Conservation (phyloP, 1,140 invertebrate species). For the Caerostris extrusa region DNA sequence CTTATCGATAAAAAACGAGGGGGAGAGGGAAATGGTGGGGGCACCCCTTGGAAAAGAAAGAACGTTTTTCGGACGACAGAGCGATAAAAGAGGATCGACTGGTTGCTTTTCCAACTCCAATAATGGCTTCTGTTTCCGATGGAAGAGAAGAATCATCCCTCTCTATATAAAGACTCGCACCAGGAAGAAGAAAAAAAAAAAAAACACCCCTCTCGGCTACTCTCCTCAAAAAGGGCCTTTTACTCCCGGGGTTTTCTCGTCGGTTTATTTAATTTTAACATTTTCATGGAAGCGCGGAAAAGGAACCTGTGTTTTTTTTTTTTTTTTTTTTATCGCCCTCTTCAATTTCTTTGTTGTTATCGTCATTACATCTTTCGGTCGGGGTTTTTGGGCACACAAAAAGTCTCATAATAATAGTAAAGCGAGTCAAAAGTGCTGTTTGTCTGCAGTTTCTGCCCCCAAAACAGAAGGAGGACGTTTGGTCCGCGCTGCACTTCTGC, state of each 20-base stretch:
- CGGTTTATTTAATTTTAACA: conserved; percentile 22
- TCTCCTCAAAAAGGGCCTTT: neutral
- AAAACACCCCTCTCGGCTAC: neutral
- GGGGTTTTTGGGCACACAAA: neutral
- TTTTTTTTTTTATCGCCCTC: neutral
- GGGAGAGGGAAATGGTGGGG: neutral
- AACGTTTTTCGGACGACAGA: conserved; percentile 25
- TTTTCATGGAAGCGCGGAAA: conserved; percentile 1
- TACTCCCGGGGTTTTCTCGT: neutral
- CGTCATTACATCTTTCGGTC: neutral
- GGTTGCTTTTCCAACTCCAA: conserved; percentile 37
- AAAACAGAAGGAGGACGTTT: too few species aligned
- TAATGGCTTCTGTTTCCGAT: conserved; percentile 65
- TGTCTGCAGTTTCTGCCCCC: too few species aligned
- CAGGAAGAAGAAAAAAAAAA: neutral
- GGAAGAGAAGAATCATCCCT: neutral
- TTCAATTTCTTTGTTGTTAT: conserved; percentile 25
- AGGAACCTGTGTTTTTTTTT: neutral
- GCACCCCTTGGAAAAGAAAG: neutral
- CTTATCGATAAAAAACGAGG: conserved; percentile 31
- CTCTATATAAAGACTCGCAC: neutral
- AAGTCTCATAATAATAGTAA: neutral
- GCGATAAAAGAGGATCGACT: conserved; percentile 49
- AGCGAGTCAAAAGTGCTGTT: conserved; percentile 2
- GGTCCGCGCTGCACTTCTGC: too few species aligned